phyloP scores from a whole-genome alignment of 53 echinoderm and acorn worm species.

The Echinarachnius parma region DNA sequence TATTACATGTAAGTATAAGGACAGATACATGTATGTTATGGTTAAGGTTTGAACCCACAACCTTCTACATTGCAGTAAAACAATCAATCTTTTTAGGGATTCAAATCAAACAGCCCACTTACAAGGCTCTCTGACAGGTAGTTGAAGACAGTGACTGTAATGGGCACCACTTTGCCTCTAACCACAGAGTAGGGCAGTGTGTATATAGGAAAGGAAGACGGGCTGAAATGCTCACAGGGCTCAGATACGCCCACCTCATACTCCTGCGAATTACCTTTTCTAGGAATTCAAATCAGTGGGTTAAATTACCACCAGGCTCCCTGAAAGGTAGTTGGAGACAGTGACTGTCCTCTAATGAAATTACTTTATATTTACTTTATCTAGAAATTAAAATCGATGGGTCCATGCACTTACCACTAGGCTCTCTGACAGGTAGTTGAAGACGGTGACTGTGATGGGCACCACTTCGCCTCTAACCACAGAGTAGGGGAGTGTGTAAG shows the following conservation, averaged over 20 bases:
- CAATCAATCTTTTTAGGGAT: no score
- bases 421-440: conserved; percentile 85
- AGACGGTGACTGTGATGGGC: conserved; percentile 78
- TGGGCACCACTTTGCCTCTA: neutral
- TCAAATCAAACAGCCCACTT: no score
- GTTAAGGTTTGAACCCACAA: no score
- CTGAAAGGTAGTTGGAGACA: no score
- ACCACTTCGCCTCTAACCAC: conserved; percentile 95
- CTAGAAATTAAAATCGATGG: neutral
- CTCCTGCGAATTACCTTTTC: conserved; percentile 68
- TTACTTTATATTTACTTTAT: no score
- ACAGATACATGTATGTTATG: no score
- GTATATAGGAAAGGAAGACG: conserved; percentile 88
- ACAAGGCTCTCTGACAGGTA: neutral
- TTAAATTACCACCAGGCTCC: no score
- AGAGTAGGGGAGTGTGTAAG: conserved; percentile 90
- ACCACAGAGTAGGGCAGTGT: conserved; percentile 57
- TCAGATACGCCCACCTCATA: conserved; percentile 78
- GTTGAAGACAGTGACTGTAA: neutral
- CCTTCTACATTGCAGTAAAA: no score
- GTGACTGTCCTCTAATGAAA: no score
- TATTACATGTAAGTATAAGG: no score
- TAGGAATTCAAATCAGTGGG: no score
- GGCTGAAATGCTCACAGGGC: conserved; percentile 87
- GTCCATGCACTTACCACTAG: conserved; percentile 62